Evolutionary conservation across 2,113 vertebrate genomes (phyloP).

Genomic region (Psophia crepitans): DNA sequence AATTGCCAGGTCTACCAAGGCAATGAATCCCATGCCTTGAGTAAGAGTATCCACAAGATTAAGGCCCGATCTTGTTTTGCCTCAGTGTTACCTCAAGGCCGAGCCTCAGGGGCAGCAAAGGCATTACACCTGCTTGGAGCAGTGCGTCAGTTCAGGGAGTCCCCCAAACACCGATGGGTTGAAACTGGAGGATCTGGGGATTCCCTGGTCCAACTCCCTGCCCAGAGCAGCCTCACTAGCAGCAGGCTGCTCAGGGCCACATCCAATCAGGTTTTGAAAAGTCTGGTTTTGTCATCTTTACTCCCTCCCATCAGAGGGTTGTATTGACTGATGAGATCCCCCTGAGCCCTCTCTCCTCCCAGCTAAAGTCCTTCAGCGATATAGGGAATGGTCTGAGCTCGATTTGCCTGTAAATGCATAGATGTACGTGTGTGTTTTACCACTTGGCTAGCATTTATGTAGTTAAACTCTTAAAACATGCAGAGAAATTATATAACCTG

Average conservation of each 20-base stretch:
- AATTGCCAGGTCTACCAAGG: background rate
- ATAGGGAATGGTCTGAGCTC: background rate
- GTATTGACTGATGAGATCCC: background rate
- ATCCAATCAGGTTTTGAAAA: background rate
- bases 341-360: background rate
- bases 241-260: background rate
- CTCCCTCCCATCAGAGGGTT: background rate
- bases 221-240: background rate
- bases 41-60: background rate
- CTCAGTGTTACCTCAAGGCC: background rate
- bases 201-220: background rate
- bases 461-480: background rate
- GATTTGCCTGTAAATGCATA: background rate
- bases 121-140: background rate
- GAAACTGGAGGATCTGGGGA: background rate
- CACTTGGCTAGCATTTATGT: background rate
- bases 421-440: background rate
- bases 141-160: background rate
- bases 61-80: background rate
- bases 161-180: rapidly evolving
- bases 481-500: background rate
- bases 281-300: background rate
- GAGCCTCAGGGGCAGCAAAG: background rate
- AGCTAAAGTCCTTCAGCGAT: background rate
- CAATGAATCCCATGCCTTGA: background rate